A percentile compares a stretch with the other conserved stretches of the same genome.
phyloP scores from a whole-genome alignment of 64 coral and sea anemone genomes.

The Hydrozoanthus tunicans region DNA sequence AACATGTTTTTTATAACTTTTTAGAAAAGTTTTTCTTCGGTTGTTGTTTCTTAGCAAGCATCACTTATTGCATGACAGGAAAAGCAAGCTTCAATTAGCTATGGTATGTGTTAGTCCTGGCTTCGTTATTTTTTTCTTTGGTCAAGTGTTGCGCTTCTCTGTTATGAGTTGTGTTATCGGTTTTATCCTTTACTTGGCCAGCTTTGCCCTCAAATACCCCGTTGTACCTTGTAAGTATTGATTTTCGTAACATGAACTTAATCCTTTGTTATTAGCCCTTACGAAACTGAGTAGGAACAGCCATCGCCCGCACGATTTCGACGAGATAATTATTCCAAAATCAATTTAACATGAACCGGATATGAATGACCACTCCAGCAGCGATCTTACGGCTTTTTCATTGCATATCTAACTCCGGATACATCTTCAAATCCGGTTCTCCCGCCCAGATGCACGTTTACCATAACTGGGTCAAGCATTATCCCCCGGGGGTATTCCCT shows the following conservation, averaged over 20 bases:
- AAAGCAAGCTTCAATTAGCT: background rate
- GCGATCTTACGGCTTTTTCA: conserved; percentile 20
- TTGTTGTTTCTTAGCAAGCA: no score
- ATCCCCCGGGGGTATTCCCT: no score
- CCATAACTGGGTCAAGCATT: no score
- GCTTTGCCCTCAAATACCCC: conserved; percentile 49
- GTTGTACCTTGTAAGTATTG: conserved; percentile 4
- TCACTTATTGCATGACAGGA: no score
- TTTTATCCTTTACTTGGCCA: conserved; percentile 39
- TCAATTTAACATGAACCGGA: conserved; percentile 26
- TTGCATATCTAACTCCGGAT: background rate
- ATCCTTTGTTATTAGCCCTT: conserved; percentile 48
- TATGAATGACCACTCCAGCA: conserved; percentile 22
- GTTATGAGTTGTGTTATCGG: conserved; percentile 16
- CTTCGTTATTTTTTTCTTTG: conserved; percentile 31
- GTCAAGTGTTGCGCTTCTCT: conserved; percentile 36
- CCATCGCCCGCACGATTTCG: conserved; percentile 27
- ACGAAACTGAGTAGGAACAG: conserved; percentile 7
- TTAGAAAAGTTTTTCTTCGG: no score
- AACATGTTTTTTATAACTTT: no score
- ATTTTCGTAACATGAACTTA: background rate
- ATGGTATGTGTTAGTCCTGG: conserved; percentile 22
- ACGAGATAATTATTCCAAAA: conserved; percentile 31
- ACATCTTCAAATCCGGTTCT: background rate
- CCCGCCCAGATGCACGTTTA: background rate